Percentiles rank a stretch among this genome's conserved stretches.
These are phyloP conservation scores for Athalia cordata DNA, from an alignment of 2,888 invertebrate genomes.

Conservation along the genomic window DNA sequence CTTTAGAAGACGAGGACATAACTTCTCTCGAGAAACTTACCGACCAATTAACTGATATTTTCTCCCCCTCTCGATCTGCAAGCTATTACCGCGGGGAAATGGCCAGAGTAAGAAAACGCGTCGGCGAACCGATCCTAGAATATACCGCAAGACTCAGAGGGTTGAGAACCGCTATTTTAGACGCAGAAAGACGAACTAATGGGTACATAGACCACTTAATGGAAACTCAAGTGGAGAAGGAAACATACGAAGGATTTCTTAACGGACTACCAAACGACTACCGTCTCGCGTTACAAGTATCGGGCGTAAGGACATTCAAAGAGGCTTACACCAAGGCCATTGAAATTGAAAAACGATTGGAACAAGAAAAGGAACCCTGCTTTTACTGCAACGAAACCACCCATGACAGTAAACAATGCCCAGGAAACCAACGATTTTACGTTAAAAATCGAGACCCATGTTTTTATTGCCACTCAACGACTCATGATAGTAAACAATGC, in stretches of 20 bases:
- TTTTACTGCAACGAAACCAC: too few species aligned
- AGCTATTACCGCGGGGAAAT: constrained; percentile 11
- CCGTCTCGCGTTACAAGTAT: neutral
- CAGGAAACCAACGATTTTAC: too few species aligned
- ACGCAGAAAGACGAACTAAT: constrained; percentile 19
- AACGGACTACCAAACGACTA: neutral
- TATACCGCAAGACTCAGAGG: constrained; percentile 25
- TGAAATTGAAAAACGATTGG: neutral
- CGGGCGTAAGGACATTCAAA: neutral
- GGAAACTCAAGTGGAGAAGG: neutral
- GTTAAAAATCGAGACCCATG: too few species aligned
- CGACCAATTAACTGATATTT: neutral
- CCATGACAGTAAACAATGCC: too few species aligned
- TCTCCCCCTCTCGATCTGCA: too few species aligned
- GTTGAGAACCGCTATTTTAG: constrained; percentile 21
- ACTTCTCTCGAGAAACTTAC: neutral
- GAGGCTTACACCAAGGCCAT: neutral
- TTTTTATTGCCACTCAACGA: too few species aligned
- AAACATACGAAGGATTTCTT: neutral
- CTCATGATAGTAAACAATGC: too few species aligned
- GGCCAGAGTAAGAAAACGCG: constrained; percentile 1
- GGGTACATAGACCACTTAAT: neutral
- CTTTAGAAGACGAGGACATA: neutral
- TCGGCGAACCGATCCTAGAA: constrained; percentile 32
- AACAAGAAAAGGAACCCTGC: neutral